phyloP scores from a whole-genome alignment of 53 echinoderm and acorn worm species.

The Patiria pectinifera region DNA sequence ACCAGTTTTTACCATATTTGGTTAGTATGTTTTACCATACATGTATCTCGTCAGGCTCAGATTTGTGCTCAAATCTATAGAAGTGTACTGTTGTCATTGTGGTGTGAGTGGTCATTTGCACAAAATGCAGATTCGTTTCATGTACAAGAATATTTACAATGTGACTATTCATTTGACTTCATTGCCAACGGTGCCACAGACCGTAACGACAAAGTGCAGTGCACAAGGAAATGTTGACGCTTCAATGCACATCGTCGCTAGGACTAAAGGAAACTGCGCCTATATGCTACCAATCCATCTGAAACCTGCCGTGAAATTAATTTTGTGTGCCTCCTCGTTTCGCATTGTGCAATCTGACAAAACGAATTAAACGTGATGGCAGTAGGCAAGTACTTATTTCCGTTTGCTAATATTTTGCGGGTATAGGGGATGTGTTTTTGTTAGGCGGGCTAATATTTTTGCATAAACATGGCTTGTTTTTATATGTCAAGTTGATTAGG shows the following conservation, averaged over 20 bases:
- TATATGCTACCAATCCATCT: background rate
- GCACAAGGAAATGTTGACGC: background rate
- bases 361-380: background rate
- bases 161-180: too few relatives aligned
- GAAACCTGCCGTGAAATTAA: constrained; percentile 4
- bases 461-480: background rate
- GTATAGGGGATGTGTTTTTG: background rate
- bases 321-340: background rate
- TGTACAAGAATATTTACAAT: too few relatives aligned
- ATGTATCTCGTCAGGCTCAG: too few relatives aligned
- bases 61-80: too few relatives aligned
- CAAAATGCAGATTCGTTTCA: too few relatives aligned
- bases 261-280: background rate
- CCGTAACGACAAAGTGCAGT: background rate
- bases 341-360: background rate
- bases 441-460: background rate
- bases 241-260: background rate
- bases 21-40: too few relatives aligned
- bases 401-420: background rate
- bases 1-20: too few relatives aligned
- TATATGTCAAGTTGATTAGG: background rate
- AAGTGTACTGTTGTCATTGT: too few relatives aligned
- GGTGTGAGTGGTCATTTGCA: too few relatives aligned
- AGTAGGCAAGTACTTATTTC: background rate
- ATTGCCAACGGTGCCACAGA: background rate